phyloP scores from a whole-genome alignment of 2,113 vertebrate genomes.

The Syrrhaptes paradoxus region DNA sequence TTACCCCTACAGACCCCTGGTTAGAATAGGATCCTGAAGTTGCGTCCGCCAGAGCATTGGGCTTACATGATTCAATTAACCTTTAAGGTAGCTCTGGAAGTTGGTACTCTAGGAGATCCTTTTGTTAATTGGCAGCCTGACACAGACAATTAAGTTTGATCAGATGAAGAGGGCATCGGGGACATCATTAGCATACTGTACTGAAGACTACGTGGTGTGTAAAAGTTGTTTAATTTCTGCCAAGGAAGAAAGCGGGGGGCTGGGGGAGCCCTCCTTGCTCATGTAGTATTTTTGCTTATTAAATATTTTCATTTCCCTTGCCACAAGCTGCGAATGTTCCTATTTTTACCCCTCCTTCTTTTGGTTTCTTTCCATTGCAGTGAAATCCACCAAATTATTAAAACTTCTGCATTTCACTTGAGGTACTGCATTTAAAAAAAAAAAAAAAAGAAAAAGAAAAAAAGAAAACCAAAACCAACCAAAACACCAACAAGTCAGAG shows the following conservation, averaged over 20 bases:
- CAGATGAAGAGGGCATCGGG: conserved; percentile 81
- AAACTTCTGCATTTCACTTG: conserved; percentile 48
- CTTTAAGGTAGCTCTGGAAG: conserved; percentile 81
- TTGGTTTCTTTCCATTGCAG: conserved; percentile 39
- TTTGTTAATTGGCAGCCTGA: conserved; percentile 84
- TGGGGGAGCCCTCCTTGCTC: conserved; percentile 44
- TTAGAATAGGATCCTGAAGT: conserved; percentile 72
- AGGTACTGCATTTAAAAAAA: background rate
- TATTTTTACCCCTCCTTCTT: conserved; percentile 32
- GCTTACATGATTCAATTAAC: conserved; percentile 85
- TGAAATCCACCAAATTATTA: conserved; percentile 56
- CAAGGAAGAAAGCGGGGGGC: conserved; percentile 64
- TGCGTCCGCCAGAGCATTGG: conserved; percentile 73
- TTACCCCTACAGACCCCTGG: conserved; percentile 62
- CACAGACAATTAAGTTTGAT: conserved; percentile 85
- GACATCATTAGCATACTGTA: conserved; percentile 81
- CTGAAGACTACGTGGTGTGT: conserved; percentile 76
- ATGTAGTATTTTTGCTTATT: conserved; percentile 56
- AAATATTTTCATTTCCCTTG: conserved; percentile 70
- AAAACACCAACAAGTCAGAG: background rate
- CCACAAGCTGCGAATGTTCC: background rate
- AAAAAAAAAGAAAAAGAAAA: background rate
- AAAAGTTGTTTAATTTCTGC: conserved; percentile 83
- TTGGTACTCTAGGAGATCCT: conserved; percentile 73
- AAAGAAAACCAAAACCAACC: background rate